phyloP scores from a whole-genome alignment of 2,888 invertebrate genomes.

The Folsomia candida region DNA sequence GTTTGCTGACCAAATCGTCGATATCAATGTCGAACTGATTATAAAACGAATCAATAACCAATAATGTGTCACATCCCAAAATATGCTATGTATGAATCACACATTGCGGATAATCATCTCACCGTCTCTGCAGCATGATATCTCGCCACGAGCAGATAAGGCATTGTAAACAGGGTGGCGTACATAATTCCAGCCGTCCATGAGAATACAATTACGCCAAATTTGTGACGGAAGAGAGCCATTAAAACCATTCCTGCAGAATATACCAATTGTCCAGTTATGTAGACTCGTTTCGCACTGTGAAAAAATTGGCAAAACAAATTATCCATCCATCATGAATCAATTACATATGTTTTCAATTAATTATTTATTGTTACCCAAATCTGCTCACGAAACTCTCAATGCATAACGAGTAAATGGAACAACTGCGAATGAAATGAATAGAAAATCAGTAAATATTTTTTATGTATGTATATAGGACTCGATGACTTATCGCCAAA shows the following conservation, averaged over 20 bases:
- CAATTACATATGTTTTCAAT: background rate
- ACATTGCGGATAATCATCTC: constrained; percentile 53
- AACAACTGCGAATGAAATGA: no score
- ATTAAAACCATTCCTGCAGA: constrained; percentile 84
- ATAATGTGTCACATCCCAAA: background rate
- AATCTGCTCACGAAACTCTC: constrained; percentile 77
- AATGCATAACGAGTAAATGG: constrained; percentile 80
- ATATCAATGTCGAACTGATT: constrained; percentile 63
- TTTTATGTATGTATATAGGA: no score
- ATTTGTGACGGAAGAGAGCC: constrained; percentile 70
- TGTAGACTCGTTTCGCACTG: constrained; percentile 83
- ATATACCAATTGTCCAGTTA: constrained; percentile 83
- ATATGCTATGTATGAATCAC: background rate
- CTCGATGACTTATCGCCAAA: no score
- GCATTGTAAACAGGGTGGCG: constrained; percentile 95
- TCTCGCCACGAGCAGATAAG: constrained; percentile 87
- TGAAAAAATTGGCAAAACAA: background rate
- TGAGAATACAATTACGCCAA: constrained; percentile 81
- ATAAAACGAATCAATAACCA: background rate
- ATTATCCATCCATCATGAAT: background rate
- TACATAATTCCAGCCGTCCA: constrained; percentile 96
- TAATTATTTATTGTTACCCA: constrained; percentile 53
- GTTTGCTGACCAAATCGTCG: constrained; percentile 60
- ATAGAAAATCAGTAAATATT: no score
- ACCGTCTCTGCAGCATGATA: constrained; percentile 90